A percentile compares a stretch with the other conserved stretches of the same genome.
Evolutionary conservation across 2,113 vertebrate species (phyloP).

Genomic region (Barnardius zonarius): DNA sequence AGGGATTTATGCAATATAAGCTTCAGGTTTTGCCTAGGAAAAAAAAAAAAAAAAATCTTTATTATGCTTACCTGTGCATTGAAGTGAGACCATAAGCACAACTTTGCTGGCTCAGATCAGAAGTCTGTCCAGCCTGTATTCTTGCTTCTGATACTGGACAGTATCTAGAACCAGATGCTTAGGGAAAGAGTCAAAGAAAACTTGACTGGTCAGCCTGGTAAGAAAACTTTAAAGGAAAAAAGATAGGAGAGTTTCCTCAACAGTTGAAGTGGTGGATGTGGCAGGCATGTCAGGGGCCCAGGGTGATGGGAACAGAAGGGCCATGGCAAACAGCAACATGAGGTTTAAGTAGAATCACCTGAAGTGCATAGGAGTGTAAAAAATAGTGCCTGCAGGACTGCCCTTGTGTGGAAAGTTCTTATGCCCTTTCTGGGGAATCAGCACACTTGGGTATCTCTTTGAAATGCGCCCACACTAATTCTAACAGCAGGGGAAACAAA

Average conservation of each 20-base stretch:
- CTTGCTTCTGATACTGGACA: neutral
- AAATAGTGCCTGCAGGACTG: neutral
- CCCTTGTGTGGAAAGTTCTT: neutral
- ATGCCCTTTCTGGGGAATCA: neutral
- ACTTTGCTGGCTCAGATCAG: neutral
- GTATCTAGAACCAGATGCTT: neutral
- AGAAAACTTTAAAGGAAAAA: neutral
- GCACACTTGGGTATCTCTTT: neutral
- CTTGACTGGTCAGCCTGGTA: neutral
- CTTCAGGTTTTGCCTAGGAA: neutral
- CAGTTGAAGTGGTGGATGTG: accelerated
- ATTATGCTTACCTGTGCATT: neutral
- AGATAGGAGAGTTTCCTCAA: neutral
- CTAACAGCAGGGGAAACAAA: neutral
- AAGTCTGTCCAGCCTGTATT: neutral
- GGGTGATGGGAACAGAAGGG: neutral
- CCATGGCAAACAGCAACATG: neutral
- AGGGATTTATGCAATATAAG: neutral
- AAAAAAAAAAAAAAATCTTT: neutral
- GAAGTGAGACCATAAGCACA: neutral
- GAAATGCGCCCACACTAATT: neutral
- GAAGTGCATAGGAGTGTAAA: neutral
- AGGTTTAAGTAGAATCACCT: neutral
- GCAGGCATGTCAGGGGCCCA: neutral
- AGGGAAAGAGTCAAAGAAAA: neutral